Evolutionary conservation across 2,113 vertebrate species (phyloP).

Genomic region (Ciconia stormi): DNA sequence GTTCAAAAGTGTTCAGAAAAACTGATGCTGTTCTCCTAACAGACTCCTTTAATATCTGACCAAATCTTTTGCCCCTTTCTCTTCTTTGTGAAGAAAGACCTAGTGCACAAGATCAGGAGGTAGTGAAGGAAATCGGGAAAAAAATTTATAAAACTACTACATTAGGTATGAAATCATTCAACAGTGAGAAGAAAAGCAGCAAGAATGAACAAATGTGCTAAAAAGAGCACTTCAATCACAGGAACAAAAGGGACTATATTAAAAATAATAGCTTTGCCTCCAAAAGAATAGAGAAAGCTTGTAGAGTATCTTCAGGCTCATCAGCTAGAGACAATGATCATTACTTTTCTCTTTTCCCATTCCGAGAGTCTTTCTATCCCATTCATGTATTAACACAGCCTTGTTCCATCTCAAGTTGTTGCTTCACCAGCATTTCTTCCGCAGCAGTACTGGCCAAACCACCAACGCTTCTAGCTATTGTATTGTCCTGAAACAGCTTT

Average conservation of each 20-base stretch:
- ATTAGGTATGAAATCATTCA: background rate
- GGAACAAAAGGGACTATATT: background rate
- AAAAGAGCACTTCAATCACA: background rate
- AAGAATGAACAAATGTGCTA: background rate
- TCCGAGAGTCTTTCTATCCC: background rate
- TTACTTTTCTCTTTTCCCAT: background rate
- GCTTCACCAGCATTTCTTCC: background rate
- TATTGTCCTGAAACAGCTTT: background rate
- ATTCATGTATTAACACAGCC: background rate
- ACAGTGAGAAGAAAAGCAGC: background rate
- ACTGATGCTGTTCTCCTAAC: background rate
- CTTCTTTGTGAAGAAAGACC: background rate
- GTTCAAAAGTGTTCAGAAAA: background rate
- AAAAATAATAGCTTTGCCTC: background rate
- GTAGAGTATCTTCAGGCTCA: background rate
- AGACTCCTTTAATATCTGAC: background rate
- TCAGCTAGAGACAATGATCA: background rate
- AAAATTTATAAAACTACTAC: background rate
- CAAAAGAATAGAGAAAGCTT: background rate
- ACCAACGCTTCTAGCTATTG: background rate
- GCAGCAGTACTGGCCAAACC: background rate
- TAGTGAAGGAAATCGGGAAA: background rate
- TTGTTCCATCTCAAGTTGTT: background rate
- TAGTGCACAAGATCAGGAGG: background rate
- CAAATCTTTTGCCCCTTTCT: background rate